These are phyloP conservation scores for Drosophila pseudoananassae DNA, from an alignment of 1,140 invertebrate species.

Conservation along the genomic window DNA sequence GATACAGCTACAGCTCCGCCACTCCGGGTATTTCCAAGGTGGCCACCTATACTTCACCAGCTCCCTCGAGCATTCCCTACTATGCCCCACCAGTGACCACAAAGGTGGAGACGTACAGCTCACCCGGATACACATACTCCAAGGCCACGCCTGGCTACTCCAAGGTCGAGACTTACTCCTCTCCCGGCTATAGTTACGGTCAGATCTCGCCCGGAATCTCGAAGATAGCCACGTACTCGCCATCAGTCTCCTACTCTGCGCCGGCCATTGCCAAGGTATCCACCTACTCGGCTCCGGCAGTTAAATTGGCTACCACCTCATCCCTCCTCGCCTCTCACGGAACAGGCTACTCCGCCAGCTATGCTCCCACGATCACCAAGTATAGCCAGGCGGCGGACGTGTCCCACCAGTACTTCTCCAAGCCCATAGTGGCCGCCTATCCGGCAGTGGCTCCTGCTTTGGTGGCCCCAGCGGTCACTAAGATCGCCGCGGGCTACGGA, in stretches of 20 bases:
- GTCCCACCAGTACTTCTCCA: slow-evolving; percentile 68
- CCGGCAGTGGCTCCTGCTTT: slow-evolving; percentile 43
- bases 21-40: slow-evolving; percentile 61
- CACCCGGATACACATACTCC: slow-evolving; percentile 62
- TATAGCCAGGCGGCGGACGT: slow-evolving; percentile 60
- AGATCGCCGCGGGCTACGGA: slow-evolving; percentile 43
- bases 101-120: slow-evolving; percentile 66
- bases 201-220: slow-evolving; percentile 36
- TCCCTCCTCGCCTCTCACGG: slow-evolving; percentile 55
- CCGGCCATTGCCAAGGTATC: slow-evolving; percentile 53
- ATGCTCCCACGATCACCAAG: slow-evolving; percentile 63
- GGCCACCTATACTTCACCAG: slow-evolving; percentile 58
- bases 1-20: slow-evolving; percentile 58
- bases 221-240: slow-evolving; percentile 67
- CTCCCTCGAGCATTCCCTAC: slow-evolving; percentile 39
- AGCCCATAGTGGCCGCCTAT: slow-evolving; percentile 62
- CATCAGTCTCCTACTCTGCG: slow-evolving; percentile 52
- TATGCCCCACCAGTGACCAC: slow-evolving; percentile 59
- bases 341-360: slow-evolving; percentile 54
- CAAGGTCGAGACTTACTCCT: slow-evolving; percentile 71
- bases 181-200: slow-evolving; percentile 56
- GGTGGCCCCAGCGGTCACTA: slow-evolving; percentile 36
- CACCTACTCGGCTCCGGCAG: slow-evolving; percentile 45
- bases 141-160: slow-evolving; percentile 71
- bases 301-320: slow-evolving; percentile 50